These are phyloP conservation scores for Luidia sarsii DNA, from an alignment of 53 echinoderm and acorn worm species.

Conservation along the genomic window DNA sequence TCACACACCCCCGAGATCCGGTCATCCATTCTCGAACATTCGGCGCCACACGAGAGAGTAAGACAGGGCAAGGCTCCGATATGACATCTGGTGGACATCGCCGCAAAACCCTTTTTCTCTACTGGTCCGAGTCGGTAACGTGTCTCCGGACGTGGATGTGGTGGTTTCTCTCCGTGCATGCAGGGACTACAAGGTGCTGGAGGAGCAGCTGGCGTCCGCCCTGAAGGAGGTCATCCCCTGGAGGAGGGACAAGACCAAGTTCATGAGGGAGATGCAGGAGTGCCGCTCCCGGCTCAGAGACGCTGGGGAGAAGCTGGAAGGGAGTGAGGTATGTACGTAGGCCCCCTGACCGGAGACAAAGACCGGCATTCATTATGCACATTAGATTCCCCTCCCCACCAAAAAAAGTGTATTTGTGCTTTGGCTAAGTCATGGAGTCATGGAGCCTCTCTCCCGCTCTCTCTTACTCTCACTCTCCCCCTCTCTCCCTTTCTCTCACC, in stretches of 20 bases:
- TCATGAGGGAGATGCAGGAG: slow-evolving; percentile 50
- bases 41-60: no score
- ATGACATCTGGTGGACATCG: no score
- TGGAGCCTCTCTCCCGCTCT: neutral
- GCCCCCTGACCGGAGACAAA: no score
- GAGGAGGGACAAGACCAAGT: slow-evolving; percentile 64
- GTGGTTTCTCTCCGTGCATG: neutral
- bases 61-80: no score
- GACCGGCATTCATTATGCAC: no score
- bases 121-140: no score
- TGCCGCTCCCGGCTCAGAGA: slow-evolving; percentile 38
- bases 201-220: slow-evolving; percentile 62
- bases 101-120: no score
- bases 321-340: slow-evolving; percentile 50
- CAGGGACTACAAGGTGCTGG: slow-evolving; percentile 71
- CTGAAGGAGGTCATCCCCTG: slow-evolving; percentile 77
- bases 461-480: no score
- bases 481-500: no score
- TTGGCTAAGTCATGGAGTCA: neutral
- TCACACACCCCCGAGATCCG: no score
- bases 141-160: neutral
- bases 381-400: no score
- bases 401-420: neutral
- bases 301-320: slow-evolving; percentile 8
- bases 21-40: no score